A percentile compares a stretch with the other conserved stretches of the same genome.
These are phyloP conservation scores for Mastomys natalensis DNA, from an alignment of 2,113 vertebrate species.

Conservation along the genomic window DNA sequence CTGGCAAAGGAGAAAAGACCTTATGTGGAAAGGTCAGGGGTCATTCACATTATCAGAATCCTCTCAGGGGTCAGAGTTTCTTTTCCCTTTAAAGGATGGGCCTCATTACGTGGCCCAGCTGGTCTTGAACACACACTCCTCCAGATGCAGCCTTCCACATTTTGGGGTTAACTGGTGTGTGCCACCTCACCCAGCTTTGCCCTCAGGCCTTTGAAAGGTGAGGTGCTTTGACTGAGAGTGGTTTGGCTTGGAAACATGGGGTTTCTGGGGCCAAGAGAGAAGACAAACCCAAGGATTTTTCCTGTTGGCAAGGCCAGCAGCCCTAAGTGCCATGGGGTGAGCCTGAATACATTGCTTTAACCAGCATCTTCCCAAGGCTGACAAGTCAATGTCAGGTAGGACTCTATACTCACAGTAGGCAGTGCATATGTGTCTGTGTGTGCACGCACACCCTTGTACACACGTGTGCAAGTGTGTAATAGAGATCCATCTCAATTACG, in stretches of 20 bases:
- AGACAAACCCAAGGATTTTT: neutral
- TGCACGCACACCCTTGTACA: neutral
- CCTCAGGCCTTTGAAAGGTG: neutral
- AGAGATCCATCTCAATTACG: rapidly evolving
- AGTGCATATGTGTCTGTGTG: neutral
- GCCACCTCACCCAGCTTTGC: neutral
- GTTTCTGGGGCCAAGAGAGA: neutral
- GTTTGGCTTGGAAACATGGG: neutral
- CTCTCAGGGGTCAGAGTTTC: neutral
- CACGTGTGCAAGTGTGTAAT: neutral
- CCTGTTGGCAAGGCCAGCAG: neutral
- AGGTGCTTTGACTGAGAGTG: neutral
- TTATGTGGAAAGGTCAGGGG: neutral
- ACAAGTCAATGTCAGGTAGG: neutral
- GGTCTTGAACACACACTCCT: neutral
- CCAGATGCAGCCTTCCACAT: neutral
- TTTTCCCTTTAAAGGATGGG: neutral
- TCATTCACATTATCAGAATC: neutral
- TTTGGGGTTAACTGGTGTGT: neutral
- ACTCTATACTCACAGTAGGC: neutral
- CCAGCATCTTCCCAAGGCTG: neutral
- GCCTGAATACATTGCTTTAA: neutral
- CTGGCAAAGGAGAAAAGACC: constrained; percentile 37
- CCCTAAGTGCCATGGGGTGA: neutral
- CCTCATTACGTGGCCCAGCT: neutral